phyloP scores from a whole-genome alignment of 2,113 vertebrate genomes.

The Rhinolophus ferrumequinum region DNA sequence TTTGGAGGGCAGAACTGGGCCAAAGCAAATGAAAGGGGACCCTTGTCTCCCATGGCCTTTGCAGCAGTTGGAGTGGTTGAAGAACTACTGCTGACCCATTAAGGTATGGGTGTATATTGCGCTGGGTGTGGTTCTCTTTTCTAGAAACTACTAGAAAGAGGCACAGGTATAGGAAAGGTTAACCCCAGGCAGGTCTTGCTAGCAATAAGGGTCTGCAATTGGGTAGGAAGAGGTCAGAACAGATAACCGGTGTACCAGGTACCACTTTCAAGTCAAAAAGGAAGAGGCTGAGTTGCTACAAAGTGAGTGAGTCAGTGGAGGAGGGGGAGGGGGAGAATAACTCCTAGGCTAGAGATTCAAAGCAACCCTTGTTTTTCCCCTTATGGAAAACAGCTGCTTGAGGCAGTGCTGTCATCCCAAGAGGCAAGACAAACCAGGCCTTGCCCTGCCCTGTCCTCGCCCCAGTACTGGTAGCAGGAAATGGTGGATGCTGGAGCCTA shows the following conservation, averaged over 20 bases:
- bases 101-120: neutral
- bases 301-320: constrained; percentile 35
- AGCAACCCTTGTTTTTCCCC: constrained; percentile 41
- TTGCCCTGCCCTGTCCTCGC: neutral
- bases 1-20: constrained; percentile 32
- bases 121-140: constrained; percentile 38
- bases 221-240: constrained; percentile 30
- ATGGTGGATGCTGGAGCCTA: constrained; percentile 9
- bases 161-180: neutral
- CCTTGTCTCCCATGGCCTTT: constrained; percentile 16
- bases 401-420: neutral
- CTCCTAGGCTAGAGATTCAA: constrained; percentile 55
- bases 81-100: constrained; percentile 41
- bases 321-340: neutral
- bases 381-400: constrained; percentile 65
- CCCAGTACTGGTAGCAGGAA: neutral
- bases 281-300: constrained; percentile 42
- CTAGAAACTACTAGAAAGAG: constrained; percentile 36
- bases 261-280: constrained; percentile 21
- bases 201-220: constrained; percentile 17
- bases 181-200: neutral
- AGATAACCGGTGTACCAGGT: constrained; percentile 62
- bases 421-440: neutral
- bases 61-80: constrained; percentile 32
- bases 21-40: constrained; percentile 54